A percentile compares a stretch with the other conserved stretches of the same genome.
Evolutionary conservation across 2,797 vertebrate genomes (phyloP).

Genomic region (Odontamblyopus lacepedii): DNA sequence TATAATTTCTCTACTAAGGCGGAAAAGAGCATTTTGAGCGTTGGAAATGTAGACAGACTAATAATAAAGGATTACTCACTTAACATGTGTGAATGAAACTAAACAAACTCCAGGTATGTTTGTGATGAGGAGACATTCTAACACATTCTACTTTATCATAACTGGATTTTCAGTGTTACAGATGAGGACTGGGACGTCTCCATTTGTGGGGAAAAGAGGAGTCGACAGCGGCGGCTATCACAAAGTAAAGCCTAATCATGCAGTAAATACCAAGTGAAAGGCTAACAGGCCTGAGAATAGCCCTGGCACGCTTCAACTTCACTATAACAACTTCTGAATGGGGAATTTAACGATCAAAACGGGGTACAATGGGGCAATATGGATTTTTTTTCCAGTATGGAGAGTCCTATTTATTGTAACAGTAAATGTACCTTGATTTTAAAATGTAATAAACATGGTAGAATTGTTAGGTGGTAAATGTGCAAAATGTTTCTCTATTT

Average conservation of each 20-base stretch:
- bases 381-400: too few relatives aligned
- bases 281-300: slow-evolving; percentile 24
- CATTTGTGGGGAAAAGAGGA: slow-evolving; percentile 36
- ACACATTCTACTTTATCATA: not conserved
- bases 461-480: too few relatives aligned
- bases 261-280: slow-evolving; percentile 60
- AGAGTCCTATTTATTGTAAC: not conserved
- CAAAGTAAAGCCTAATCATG: slow-evolving; percentile 56
- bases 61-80: too few relatives aligned
- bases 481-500: too few relatives aligned
- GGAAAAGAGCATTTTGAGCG: too few relatives aligned
- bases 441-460: not conserved
- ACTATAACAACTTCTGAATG: slow-evolving; percentile 10
- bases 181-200: slow-evolving; percentile 16
- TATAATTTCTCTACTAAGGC: too few relatives aligned
- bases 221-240: slow-evolving; percentile 48
- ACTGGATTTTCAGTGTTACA: not conserved
- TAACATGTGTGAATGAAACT: too few relatives aligned
- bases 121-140: too few relatives aligned
- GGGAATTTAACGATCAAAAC: not conserved
- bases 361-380: too few relatives aligned
- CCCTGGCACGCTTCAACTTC: slow-evolving; percentile 18
- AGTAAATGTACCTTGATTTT: not conserved
- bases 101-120: too few relatives aligned
- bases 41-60: too few relatives aligned